phyloP scores from a whole-genome alignment of 2,113 vertebrate genomes.

The Astur gentilis region DNA sequence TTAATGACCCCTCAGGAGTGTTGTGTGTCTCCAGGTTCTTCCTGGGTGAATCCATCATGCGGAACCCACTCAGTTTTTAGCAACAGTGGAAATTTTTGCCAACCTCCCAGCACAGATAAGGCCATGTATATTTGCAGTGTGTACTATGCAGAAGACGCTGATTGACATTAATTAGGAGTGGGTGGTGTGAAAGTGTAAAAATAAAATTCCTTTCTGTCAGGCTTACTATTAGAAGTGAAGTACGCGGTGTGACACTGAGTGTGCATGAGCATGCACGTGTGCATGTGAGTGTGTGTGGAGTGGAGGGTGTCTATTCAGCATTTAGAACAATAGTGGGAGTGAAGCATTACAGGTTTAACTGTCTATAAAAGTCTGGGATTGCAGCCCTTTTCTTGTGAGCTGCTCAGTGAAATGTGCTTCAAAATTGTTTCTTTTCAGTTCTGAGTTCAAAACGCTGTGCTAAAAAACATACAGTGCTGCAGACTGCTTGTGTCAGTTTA shows the following conservation, averaged over 20 bases:
- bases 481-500: background rate
- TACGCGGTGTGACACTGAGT: background rate
- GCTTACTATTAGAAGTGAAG: constrained; percentile 49
- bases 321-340: constrained; percentile 42
- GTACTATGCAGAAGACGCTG: constrained; percentile 38
- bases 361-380: background rate
- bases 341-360: background rate
- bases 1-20: background rate
- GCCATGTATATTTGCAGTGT: constrained; percentile 11
- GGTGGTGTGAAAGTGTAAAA: constrained; percentile 53
- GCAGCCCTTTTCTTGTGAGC: background rate
- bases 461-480: background rate
- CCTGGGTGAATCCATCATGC: background rate
- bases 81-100: constrained; percentile 33
- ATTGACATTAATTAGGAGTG: constrained; percentile 69
- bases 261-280: background rate
- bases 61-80: background rate
- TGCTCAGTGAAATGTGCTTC: background rate
- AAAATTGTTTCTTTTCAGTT: background rate
- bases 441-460: background rate
- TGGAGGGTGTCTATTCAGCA: background rate
- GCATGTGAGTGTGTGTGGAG: background rate
- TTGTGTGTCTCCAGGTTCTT: background rate
- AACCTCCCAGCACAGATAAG: background rate
- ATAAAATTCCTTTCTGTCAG: constrained; percentile 43